Base-by-base conservation (phyloP, 37 sponge, comb jelly and placozoan genomes). In the Crambe crambe region DNA sequence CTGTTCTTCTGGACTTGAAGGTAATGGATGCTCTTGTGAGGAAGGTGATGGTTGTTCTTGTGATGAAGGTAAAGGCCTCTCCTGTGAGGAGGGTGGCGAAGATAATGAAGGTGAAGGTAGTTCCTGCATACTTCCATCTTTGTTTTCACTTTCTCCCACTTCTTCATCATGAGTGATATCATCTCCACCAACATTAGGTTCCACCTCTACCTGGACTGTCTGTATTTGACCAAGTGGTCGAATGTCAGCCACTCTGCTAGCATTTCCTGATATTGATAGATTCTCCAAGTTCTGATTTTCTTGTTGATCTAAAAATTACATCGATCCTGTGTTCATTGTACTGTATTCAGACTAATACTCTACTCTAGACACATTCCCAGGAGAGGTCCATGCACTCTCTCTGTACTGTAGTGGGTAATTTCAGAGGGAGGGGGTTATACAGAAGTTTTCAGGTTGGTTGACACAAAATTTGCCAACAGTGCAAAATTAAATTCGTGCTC, bases 181-280 rank as follows among this genome's bases (percentile, higher is more conserved):
- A 27, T 35, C 75, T 12, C 34, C 72, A 15, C 38, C 41, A 1
- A 25, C 31, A 0, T 71, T 32, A 26, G 76, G 82, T 47, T 85
- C 82, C 3, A 90, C 72, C 56, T 90, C 91, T 43, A 90, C 83
- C 56, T 85, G 74, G 37, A 86, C 91, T 10, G 73, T 85, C 42
- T 82, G 79, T 4, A 76, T 60, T n/a, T 29, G 37, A 2, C 62
- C 71, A 10, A 75, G 63, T 21, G 81, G 70, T 6, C 70, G 68
- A n/a, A 87, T 75, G 51, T 87, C 82, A 26, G 81, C 80, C 61
- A 86, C 57, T 37, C 56, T 56, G 31, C 3, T 34, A n/a, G 34
- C 74, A 22, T 43, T 54, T 18, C 12, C 5, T 40, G 74, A 54
- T 34, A 35, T 30, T 42, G 74, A 54, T 9, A 39, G 42, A 27